Conservation (phyloP, 2,797 vertebrate genomes). For the Staurois parvus region DNA sequence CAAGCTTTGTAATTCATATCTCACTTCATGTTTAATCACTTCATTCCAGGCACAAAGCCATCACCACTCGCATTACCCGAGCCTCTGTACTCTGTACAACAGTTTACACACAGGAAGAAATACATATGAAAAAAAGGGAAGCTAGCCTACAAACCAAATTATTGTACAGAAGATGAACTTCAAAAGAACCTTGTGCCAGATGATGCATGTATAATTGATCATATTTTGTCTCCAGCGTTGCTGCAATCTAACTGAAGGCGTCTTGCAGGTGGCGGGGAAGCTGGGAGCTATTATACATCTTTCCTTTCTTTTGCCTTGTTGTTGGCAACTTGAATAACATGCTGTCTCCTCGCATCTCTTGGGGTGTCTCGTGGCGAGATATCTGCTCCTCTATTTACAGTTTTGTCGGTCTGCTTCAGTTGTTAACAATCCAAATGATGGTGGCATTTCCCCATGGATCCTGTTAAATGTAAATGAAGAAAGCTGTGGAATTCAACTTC, state of each 20-base stretch:
- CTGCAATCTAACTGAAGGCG: neutral
- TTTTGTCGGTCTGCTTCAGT: neutral
- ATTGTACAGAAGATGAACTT: conserved; percentile 22
- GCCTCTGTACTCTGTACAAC: neutral
- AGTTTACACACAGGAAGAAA: neutral
- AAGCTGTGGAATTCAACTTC: neutral
- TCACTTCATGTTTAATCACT: neutral
- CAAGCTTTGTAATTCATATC: neutral
- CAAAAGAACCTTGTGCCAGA: conserved; percentile 49
- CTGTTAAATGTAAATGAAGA: neutral
- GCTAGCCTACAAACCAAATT: conserved; percentile 18
- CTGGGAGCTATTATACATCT: neutral
- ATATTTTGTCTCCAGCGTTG: conserved; percentile 10
- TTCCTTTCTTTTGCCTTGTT: neutral
- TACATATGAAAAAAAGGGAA: neutral
- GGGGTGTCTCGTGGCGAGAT: neutral
- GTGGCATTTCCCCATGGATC: neutral
- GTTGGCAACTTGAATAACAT: neutral
- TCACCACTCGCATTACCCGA: neutral
- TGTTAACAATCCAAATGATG: neutral
- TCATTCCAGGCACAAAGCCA: neutral
- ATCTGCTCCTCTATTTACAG: neutral
- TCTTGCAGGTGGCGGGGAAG: conserved; percentile 5
- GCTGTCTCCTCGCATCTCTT: neutral
- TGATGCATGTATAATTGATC: conserved; percentile 58